Evolutionary conservation across 1,140 invertebrate genomes (phyloP), one percentile per base, ranked within the genome.

Genomic region (Ephestia elutella): DNA sequence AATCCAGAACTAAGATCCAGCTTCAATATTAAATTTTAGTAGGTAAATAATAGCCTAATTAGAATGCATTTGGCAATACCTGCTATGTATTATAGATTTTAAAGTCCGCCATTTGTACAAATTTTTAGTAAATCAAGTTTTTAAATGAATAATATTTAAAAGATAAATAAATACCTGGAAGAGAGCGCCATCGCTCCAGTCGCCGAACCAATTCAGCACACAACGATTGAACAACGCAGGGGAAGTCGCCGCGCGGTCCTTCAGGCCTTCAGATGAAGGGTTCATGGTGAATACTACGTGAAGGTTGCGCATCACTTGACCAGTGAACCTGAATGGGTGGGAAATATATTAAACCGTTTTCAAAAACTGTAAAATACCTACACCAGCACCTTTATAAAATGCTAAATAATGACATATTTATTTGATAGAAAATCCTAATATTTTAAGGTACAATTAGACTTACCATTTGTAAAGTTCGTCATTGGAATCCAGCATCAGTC

Each of bases 261-360:
- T 99, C 4, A 99, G 90, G 0, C 98, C 99, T 82, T 99, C 97
- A 0, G 97, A 96, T 3, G 96, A 98, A 9, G 99, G 99, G 90
- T 99, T 99, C 99, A 99, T 99, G 0, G 99, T 99, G 83, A 99
- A 99, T 9, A 99, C 98, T 20, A 99, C 98, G 85, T 99, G 99
- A 2, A 99, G 91, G 89, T 99, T 99, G 64, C 95, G 94, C 96
- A 99, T 99, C 18, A 99, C 98, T 92, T 99, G 94, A 63, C 96
- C 95, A 0, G 99, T 99, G 82, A 99, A 99, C 95, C 95, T 89
- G 57, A 7, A 55, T 7, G 9, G 38, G n/a, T 15, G 10, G 2
- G 2, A 44, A 18, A 59, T 51, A 48, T 28, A 54, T 18, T 28
- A 17, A 13, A 35, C n/a, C n/a, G 11, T 18, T 13, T 10, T 53